Evolutionary conservation across 2,113 vertebrate genomes (phyloP).

Genomic region (Perccottus glenii): DNA sequence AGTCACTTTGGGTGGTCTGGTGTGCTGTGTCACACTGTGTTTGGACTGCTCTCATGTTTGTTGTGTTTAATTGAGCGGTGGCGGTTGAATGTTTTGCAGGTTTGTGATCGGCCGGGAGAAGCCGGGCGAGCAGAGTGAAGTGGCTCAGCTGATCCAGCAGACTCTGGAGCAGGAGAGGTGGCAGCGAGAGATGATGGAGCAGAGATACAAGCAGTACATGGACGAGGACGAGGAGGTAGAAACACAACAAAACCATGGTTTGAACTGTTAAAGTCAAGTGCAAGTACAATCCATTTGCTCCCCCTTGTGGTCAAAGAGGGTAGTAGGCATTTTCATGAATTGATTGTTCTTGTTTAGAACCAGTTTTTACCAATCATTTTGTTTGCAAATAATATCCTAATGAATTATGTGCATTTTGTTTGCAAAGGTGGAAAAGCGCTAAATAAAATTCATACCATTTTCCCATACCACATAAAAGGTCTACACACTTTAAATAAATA

Average conservation of each 20-base stretch:
- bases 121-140: slow-evolving; percentile 96
- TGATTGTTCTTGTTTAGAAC: too few relatives aligned
- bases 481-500: too few relatives aligned
- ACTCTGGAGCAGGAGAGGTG: slow-evolving; percentile 96
- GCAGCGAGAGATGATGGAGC: slow-evolving; percentile 98
- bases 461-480: too few relatives aligned
- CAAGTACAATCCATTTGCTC: slow-evolving; percentile 25
- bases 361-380: too few relatives aligned
- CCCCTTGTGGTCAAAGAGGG: slow-evolving; percentile 56
- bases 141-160: slow-evolving; percentile 97
- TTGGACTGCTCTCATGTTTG: neutral
- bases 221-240: slow-evolving; percentile 78
- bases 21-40: neutral
- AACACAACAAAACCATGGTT: too few relatives aligned
- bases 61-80: neutral
- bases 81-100: slow-evolving; percentile 67
- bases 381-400: too few relatives aligned
- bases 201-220: slow-evolving; percentile 87
- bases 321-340: neutral
- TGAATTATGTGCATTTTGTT: too few relatives aligned
- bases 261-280: neutral
- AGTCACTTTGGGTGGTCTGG: neutral
- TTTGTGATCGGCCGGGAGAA: slow-evolving; percentile 97
- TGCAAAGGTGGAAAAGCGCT: too few relatives aligned
- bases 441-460: too few relatives aligned